These are phyloP conservation scores for Atrichornis clamosus DNA, from an alignment of 2,113 vertebrate genomes.

Conservation along the genomic window DNA sequence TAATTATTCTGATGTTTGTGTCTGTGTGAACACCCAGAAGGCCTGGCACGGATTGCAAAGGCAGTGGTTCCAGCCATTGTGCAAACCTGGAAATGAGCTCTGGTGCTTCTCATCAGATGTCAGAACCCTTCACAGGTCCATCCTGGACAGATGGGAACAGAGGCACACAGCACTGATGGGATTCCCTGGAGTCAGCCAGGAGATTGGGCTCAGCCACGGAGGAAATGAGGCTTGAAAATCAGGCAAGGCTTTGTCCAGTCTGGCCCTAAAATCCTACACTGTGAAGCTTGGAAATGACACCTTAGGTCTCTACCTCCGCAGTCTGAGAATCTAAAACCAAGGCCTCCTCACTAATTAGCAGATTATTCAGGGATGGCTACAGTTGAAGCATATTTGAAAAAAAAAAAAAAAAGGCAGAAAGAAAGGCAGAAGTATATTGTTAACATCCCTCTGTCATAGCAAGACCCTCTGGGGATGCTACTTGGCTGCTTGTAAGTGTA, in stretches of 20 bases:
- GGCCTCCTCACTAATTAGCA: constrained; percentile 4
- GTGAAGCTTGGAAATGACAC: background rate
- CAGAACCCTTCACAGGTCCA: background rate
- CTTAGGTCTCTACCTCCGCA: background rate
- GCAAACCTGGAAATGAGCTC: background rate
- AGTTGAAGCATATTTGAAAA: background rate
- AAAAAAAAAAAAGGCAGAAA: background rate
- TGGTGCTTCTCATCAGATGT: background rate
- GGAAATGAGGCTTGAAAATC: constrained; percentile 18
- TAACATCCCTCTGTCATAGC: background rate
- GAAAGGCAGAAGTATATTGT: background rate
- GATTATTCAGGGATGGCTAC: background rate
- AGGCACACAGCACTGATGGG: background rate
- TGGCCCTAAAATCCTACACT: background rate
- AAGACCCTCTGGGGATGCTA: constrained; percentile 12
- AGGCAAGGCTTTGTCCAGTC: background rate
- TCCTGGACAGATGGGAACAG: background rate
- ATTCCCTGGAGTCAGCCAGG: background rate
- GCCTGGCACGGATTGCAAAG: background rate
- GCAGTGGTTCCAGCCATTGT: background rate
- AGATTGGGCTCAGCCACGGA: background rate
- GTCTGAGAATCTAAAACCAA: background rate
- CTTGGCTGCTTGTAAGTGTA: constrained; percentile 41
- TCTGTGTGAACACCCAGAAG: background rate
- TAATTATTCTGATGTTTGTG: background rate